Evolutionary conservation across 2,888 invertebrate species (phyloP).

Genomic region (Epinotia brunnichana): DNA sequence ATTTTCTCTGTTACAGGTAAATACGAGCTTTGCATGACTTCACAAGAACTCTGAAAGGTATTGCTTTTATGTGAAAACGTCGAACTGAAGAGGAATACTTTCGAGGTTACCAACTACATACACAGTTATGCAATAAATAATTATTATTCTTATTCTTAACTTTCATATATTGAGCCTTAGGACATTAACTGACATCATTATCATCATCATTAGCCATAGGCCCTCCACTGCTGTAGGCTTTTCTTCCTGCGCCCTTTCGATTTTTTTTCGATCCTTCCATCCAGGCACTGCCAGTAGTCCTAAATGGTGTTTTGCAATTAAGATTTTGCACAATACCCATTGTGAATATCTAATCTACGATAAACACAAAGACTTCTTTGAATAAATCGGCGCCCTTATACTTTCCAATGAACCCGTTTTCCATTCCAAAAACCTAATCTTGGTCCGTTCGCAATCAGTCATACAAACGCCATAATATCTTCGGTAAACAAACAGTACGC

Average conservation of each 20-base stretch:
- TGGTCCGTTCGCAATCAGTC: constrained; percentile 72
- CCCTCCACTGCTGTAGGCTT: too few relatives aligned
- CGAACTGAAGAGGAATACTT: background rate
- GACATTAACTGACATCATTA: too few relatives aligned
- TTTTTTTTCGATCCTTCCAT: too few relatives aligned
- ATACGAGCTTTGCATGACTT: background rate
- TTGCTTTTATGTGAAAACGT: background rate
- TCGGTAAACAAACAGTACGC: constrained; percentile 70
- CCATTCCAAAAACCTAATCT: constrained; percentile 62
- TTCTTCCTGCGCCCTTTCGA: too few relatives aligned
- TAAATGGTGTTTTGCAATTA: background rate
- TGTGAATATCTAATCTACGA: background rate
- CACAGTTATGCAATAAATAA: too few relatives aligned
- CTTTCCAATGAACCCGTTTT: constrained; percentile 50
- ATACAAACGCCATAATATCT: constrained; percentile 76
- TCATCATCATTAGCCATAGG: too few relatives aligned
- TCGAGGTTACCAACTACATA: too few relatives aligned
- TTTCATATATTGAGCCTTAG: too few relatives aligned
- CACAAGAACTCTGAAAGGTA: background rate
- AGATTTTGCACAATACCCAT: background rate
- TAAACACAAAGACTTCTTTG: background rate
- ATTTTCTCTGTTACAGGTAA: constrained; percentile 11
- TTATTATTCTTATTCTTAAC: too few relatives aligned
- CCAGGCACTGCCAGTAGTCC: too few relatives aligned
- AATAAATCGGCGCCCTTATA: background rate